Evolutionary conservation across 2,113 vertebrate genomes (phyloP).

Genomic region (Leptobrachium leishanense): DNA sequence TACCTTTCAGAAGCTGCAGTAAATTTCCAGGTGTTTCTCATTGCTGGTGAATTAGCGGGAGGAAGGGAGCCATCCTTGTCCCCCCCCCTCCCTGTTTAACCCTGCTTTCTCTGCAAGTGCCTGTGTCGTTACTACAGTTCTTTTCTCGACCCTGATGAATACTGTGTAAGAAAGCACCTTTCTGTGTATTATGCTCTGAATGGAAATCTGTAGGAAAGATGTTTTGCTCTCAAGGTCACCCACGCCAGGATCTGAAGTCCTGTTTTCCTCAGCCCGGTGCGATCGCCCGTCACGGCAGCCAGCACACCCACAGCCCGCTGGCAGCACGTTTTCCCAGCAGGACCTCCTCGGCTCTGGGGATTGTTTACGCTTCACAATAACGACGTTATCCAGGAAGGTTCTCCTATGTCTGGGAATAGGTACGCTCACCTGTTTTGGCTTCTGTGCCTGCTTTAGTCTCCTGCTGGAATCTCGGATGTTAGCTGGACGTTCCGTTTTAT

Average conservation of each 20-base stretch:
- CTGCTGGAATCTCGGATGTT: too few species aligned
- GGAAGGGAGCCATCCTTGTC: constrained; percentile 17
- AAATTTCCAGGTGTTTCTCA: constrained; percentile 24
- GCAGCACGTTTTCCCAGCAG: background rate
- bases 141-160: too few species aligned
- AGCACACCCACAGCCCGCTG: too few species aligned
- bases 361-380: background rate
- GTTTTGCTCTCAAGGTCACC: background rate
- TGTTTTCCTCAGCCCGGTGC: background rate
- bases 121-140: too few species aligned
- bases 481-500: too few species aligned
- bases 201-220: background rate
- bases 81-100: background rate
- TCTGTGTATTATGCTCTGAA: too few species aligned
- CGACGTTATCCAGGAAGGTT: background rate
- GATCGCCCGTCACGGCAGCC: too few species aligned
- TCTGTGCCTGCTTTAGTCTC: background rate
- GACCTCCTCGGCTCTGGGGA: background rate
- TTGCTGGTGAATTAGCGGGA: constrained; percentile 27
- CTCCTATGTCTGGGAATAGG: constrained; percentile 42
- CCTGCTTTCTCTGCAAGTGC: too few species aligned
- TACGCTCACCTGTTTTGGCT: constrained; percentile 6
- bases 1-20: background rate
- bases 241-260: background rate
- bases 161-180: too few species aligned